Conservation (phyloP, 2,113 vertebrate species). For the Symphodus melops region DNA sequence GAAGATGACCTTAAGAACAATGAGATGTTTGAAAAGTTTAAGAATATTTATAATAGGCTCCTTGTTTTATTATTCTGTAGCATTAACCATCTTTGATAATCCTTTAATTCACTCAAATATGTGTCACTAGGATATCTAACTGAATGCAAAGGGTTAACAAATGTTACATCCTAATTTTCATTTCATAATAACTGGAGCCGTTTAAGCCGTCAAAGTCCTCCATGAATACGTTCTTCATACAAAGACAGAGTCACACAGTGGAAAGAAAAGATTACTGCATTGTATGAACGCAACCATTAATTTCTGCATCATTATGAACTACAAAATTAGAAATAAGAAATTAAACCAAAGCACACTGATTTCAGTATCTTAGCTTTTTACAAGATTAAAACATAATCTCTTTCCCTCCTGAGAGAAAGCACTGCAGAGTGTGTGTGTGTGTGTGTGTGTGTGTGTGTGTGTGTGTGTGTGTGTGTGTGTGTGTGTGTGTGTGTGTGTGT, state of each 20-base stretch:
- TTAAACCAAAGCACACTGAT: neutral
- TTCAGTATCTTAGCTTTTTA: neutral
- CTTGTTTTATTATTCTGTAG: too few relatives aligned
- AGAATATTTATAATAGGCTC: too few relatives aligned
- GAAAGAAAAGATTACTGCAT: neutral
- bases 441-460: too few relatives aligned
- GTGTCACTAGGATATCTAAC: too few relatives aligned
- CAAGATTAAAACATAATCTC: conserved; percentile 38
- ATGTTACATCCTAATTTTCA: too few relatives aligned
- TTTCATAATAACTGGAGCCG: too few relatives aligned
- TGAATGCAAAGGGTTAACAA: too few relatives aligned
- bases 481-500: too few relatives aligned
- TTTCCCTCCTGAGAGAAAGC: conserved; percentile 28
- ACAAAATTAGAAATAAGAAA: conserved; percentile 19
- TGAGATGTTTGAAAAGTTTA: too few relatives aligned
- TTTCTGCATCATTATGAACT: conserved; percentile 7
- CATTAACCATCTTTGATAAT: neutral
- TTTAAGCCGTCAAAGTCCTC: neutral
- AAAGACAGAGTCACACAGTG: neutral
- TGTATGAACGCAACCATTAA: conserved; percentile 4
- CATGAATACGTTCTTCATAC: too few relatives aligned
- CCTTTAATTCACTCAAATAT: neutral
- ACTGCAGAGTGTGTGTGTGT: neutral
- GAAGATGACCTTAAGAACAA: neutral
- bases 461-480: too few relatives aligned